Evolutionary conservation across 2,113 vertebrate species (phyloP).

Genomic region (Mobula hypostoma): DNA sequence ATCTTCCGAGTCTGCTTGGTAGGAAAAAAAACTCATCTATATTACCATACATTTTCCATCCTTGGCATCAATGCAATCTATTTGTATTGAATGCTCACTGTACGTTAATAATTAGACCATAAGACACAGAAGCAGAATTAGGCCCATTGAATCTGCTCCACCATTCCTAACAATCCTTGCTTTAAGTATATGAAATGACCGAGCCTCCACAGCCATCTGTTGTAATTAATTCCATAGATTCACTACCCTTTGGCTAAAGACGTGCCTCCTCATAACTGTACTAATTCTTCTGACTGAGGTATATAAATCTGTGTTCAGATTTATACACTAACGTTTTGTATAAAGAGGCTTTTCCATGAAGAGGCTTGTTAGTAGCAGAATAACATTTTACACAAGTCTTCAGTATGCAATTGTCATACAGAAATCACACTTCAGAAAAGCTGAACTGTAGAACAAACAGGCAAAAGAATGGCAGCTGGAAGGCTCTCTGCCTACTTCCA

Average conservation of each 20-base stretch:
- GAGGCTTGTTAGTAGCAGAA: neutral
- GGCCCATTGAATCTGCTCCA: no score
- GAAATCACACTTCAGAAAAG: neutral
- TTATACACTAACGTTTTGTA: neutral
- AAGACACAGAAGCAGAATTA: no score
- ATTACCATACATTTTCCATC: neutral
- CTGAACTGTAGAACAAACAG: neutral
- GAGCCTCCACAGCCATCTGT: no score
- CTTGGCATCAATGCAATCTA: neutral
- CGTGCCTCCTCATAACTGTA: no score
- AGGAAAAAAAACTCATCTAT: neutral
- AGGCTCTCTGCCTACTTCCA: neutral
- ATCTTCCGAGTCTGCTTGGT: neutral
- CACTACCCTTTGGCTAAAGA: no score
- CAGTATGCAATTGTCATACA: neutral
- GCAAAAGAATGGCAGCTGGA: neutral
- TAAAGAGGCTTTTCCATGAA: neutral
- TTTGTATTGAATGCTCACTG: neutral
- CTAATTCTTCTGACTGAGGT: neutral
- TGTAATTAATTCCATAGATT: no score
- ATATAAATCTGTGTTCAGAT: neutral
- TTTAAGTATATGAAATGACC: no score
- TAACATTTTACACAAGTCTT: neutral
- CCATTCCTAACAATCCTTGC: no score
- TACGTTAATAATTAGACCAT: neutral